A percentile compares a stretch with the other conserved stretches of the same genome.
phyloP scores from a whole-genome alignment of 2,888 invertebrate genomes.

The Agrochola macilenta region DNA sequence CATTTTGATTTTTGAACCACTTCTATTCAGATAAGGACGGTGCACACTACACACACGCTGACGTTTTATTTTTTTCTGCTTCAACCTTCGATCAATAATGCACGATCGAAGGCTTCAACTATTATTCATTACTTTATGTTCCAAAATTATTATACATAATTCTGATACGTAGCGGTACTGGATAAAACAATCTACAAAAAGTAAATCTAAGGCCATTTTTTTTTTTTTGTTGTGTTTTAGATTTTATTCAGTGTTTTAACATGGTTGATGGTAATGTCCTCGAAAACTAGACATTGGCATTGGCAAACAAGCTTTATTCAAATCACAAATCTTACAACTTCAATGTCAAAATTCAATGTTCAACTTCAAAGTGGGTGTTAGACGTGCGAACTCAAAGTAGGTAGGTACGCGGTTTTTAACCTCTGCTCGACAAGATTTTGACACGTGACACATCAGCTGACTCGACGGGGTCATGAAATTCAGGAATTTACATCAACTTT shows the following conservation, averaged over 20 bases:
- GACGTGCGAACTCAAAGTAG: no score
- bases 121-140: neutral
- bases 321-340: neutral
- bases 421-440: no score
- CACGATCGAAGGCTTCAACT: no score
- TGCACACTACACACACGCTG: slow-evolving; percentile 9
- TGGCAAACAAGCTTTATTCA: neutral
- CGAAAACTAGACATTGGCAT: no score
- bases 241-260: neutral
- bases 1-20: slow-evolving; percentile 74
- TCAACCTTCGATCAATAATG: no score
- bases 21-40: slow-evolving; percentile 23
- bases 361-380: no score
- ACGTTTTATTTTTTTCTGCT: neutral
- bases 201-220: neutral
- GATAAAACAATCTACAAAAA: no score
- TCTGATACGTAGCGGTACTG: neutral
- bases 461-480: no score
- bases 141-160: neutral
- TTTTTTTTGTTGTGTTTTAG: neutral
- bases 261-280: neutral
- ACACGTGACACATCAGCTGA: no score
- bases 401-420: no score
- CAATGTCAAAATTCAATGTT: neutral
- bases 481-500: no score